Percentiles rank a stretch among this genome's conserved stretches.
Conservation (phyloP, 2,888 invertebrate genomes). For the Apamea crenata region DNA sequence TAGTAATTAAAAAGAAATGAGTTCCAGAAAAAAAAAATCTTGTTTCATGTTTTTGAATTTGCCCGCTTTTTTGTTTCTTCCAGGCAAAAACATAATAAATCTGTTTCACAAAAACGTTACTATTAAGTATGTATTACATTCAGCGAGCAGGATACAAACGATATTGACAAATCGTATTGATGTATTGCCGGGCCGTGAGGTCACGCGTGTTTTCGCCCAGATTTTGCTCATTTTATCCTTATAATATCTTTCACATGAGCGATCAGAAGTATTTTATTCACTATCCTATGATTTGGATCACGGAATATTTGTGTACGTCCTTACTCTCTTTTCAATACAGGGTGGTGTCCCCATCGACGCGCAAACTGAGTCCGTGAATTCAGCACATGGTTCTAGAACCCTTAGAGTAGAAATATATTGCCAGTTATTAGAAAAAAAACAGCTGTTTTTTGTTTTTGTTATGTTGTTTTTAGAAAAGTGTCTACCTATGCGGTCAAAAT, state of each 20-base stretch:
- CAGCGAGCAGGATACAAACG: slow-evolving; percentile 30
- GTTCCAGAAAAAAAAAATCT: background rate
- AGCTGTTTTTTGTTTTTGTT: no score
- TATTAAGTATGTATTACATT: slow-evolving; percentile 24
- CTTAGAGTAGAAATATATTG: no score
- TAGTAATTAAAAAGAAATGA: background rate
- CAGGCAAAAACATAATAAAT: slow-evolving; percentile 24
- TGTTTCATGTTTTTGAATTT: background rate
- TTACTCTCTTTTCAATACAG: background rate
- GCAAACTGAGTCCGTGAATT: no score
- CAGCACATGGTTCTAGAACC: no score
- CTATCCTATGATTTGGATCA: background rate
- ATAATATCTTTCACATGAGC: slow-evolving; percentile 29
- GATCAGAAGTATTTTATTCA: slow-evolving; percentile 31
- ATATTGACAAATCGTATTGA: slow-evolving; percentile 57
- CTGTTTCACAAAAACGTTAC: slow-evolving; percentile 1
- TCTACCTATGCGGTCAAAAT: background rate
- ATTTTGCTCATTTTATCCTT: slow-evolving; percentile 33
- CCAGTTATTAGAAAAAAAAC: background rate
- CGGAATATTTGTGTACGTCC: background rate
- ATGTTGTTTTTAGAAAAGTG: no score
- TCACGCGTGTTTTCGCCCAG: slow-evolving; percentile 19
- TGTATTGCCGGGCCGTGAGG: slow-evolving; percentile 47
- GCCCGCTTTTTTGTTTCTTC: no score
- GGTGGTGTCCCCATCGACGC: background rate